phyloP scores from a whole-genome alignment of 2,888 invertebrate genomes.

The Oscheius sp. region DNA sequence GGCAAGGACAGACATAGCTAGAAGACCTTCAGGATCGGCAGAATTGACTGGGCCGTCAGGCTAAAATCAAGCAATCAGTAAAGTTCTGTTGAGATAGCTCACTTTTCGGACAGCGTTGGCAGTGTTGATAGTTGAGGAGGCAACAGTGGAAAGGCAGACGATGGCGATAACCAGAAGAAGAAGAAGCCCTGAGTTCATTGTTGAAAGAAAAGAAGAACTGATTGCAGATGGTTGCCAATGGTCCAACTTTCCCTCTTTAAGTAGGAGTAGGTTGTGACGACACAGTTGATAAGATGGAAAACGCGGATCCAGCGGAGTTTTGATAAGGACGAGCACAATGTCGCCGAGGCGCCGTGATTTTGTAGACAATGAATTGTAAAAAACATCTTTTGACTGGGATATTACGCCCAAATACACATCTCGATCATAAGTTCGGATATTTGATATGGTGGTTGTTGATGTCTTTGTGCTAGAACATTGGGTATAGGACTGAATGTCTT shows the following conservation, averaged over 20 bases:
- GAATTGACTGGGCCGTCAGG: background rate
- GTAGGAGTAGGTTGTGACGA: conserved; percentile 13
- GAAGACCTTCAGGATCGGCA: conserved; percentile 30
- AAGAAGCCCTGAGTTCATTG: conserved; percentile 12
- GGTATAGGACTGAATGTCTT: too few relatives aligned
- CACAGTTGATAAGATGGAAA: conserved; percentile 14
- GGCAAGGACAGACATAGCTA: conserved; percentile 26
- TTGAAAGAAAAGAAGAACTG: background rate
- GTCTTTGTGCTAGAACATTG: too few relatives aligned
- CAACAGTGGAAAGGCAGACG: background rate
- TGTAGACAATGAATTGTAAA: background rate
- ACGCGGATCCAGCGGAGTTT: conserved; percentile 25
- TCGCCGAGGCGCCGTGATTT: conserved; percentile 10
- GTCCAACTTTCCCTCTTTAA: background rate
- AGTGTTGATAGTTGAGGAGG: background rate
- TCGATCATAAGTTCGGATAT: too few relatives aligned
- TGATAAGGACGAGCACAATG: conserved; percentile 15
- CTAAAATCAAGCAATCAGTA: background rate
- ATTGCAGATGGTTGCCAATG: background rate
- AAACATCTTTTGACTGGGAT: too few relatives aligned
- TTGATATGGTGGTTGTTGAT: too few relatives aligned
- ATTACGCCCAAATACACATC: too few relatives aligned
- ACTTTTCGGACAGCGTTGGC: background rate
- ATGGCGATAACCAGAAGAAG: conserved; percentile 5
- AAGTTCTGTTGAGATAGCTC: background rate